Evolutionary conservation across 2,797 vertebrate species (phyloP).

Genomic region (Podarcis siculus): DNA sequence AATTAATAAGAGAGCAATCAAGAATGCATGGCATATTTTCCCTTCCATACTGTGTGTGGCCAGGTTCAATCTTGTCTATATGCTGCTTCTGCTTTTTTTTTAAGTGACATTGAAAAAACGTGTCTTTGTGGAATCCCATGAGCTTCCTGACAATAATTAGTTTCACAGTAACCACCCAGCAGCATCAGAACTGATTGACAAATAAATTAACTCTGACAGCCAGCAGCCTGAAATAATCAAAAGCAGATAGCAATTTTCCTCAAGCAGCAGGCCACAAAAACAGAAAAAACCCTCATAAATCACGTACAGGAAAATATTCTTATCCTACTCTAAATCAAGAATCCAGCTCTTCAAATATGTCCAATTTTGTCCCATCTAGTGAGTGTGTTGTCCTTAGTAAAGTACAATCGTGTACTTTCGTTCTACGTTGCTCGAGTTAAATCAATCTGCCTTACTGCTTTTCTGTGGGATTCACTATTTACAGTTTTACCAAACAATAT

Average conservation of each 20-base stretch:
- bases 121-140: constrained; percentile 24
- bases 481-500: not conserved
- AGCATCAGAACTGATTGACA: constrained; percentile 36
- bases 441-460: not conserved
- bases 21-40: not conserved
- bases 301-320: not conserved
- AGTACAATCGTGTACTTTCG: not conserved
- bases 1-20: not conserved
- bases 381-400: not conserved
- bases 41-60: constrained; percentile 6
- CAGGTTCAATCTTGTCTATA: constrained; percentile 19
- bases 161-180: constrained; percentile 32
- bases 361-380: not conserved
- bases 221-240: constrained; percentile 42
- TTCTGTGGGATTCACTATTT: not conserved
- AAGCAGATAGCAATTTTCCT: constrained; percentile 30
- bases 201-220: constrained; percentile 44
- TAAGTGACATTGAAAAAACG: constrained; percentile 15
- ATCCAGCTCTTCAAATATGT: not conserved
- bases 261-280: constrained; percentile 36
- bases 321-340: not conserved
- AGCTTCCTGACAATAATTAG: constrained; percentile 41
- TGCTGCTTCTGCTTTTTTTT: constrained; percentile 8
- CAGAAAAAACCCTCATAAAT: not conserved
- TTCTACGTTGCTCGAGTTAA: not conserved